Conservation (phyloP, 2,113 vertebrate genomes). For the Pelecanus crispus region DNA sequence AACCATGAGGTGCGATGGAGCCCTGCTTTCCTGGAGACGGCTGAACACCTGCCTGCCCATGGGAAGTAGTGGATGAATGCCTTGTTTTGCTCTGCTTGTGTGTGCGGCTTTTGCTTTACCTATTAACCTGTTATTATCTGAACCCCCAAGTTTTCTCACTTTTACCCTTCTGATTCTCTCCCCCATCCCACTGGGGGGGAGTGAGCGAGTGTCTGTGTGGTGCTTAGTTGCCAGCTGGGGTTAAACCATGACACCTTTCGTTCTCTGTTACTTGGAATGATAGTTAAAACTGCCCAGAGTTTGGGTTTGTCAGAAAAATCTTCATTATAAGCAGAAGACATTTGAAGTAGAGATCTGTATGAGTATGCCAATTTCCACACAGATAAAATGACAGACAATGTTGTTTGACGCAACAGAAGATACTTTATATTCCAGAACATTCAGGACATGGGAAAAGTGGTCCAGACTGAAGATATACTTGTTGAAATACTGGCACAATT, state of each 20-base stretch:
- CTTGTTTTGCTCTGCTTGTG: too few species aligned
- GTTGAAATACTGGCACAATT: neutral
- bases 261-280: neutral
- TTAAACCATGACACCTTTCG: neutral
- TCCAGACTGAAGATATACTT: neutral
- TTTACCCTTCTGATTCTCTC: too few species aligned
- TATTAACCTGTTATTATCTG: too few species aligned
- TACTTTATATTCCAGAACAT: neutral
- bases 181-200: too few species aligned
- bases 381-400: neutral
- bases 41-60: too few species aligned
- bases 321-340: neutral
- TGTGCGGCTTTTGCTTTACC: too few species aligned
- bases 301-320: neutral
- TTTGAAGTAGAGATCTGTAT: rapidly evolving
- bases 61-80: too few species aligned
- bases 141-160: too few species aligned
- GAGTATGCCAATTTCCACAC: rapidly evolving
- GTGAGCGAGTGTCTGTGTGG: too few species aligned
- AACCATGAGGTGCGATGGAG: too few species aligned
- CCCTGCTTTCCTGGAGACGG: too few species aligned
- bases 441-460: neutral
- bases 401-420: neutral
- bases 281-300: neutral
- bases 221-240: too few species aligned